A percentile compares a stretch with the other conserved stretches of the same genome.
Evolutionary conservation across 2,888 invertebrate species (phyloP).

Genomic region (Phyllotreta striolata): DNA sequence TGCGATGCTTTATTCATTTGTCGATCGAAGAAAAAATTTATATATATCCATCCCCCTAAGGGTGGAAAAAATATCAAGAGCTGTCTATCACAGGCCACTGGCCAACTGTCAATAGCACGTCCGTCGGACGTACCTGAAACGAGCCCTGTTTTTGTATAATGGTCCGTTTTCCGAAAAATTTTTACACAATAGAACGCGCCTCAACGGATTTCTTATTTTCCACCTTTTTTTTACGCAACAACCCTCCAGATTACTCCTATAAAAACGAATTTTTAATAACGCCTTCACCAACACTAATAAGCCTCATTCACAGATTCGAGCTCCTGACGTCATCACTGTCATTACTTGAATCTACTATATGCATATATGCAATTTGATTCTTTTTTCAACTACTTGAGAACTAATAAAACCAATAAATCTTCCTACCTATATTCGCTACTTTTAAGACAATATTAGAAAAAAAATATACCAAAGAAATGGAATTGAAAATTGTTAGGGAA

Average conservation of each 20-base stretch:
- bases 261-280: too few relatives aligned
- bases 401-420: too few relatives aligned
- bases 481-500: too few relatives aligned
- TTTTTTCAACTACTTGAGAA: too few relatives aligned
- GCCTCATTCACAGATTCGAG: too few relatives aligned
- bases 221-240: neutral
- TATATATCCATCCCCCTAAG: conserved; percentile 36
- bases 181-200: conserved; percentile 18
- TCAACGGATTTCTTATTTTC: conserved; percentile 1
- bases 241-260: neutral
- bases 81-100: conserved; percentile 55
- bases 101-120: conserved; percentile 54
- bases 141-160: conserved; percentile 21
- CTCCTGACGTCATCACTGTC: too few relatives aligned
- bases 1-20: conserved; percentile 51
- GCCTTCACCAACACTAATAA: too few relatives aligned
- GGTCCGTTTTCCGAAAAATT: conserved; percentile 14
- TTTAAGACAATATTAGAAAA: too few relatives aligned
- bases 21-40: conserved; percentile 46
- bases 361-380: too few relatives aligned
- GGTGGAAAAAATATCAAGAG: conserved; percentile 48
- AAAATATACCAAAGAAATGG: too few relatives aligned
- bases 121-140: conserved; percentile 33
- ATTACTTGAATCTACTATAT: too few relatives aligned
- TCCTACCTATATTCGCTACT: too few relatives aligned